Percentiles rank a stretch among this genome's conserved stretches.
Conservation (phyloP, 2,797 vertebrate genomes). For the Siniperca obscura region DNA sequence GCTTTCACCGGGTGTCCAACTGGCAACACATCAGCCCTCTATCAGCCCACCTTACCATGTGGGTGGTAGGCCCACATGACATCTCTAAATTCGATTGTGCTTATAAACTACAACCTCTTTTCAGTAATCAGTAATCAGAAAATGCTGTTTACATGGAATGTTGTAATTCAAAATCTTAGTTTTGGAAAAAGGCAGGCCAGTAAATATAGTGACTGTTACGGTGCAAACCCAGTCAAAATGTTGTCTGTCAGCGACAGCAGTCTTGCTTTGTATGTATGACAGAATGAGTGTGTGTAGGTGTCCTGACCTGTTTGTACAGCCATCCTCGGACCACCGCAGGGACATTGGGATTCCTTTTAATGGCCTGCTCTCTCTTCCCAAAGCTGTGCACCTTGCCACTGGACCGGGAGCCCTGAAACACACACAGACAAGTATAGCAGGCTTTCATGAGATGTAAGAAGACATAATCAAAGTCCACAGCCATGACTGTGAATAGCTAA, state of each 20-base stretch:
- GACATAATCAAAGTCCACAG: not conserved
- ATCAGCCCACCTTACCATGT: no score
- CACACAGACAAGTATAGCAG: not conserved
- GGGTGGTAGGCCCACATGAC: not conserved
- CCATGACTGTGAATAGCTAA: not conserved
- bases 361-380: constrained; percentile 94
- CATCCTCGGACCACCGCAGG: constrained; percentile 95
- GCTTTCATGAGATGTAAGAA: not conserved
- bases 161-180: no score
- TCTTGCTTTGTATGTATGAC: not conserved
- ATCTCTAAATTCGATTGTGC: not conserved
- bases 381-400: constrained; percentile 92
- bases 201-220: not conserved
- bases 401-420: constrained; percentile 85
- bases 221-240: not conserved
- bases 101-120: not conserved
- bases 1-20: not conserved
- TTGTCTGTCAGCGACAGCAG: not conserved
- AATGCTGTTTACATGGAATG: not conserved
- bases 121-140: not conserved
- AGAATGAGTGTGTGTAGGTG: not conserved
- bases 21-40: not conserved
- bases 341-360: constrained; percentile 93
- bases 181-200: not conserved
- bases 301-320: constrained; percentile 94